These are phyloP conservation scores for Parnassius mnemosyne DNA, from an alignment of 2,888 invertebrate genomes.

Conservation along the genomic window DNA sequence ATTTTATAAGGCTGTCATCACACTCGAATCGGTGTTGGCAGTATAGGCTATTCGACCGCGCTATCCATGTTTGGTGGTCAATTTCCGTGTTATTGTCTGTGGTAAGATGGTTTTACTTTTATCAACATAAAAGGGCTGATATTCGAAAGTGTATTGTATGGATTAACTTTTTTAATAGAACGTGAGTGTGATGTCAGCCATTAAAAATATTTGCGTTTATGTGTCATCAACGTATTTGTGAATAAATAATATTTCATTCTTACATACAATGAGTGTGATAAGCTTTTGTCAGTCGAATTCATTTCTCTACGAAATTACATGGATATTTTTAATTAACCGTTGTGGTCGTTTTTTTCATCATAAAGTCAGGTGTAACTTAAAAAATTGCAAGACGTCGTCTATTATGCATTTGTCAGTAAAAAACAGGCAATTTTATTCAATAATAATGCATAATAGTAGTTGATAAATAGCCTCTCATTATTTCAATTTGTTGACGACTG, in stretches of 20 bases:
- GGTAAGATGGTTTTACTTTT: neutral
- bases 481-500: constrained; percentile 36
- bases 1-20: constrained; percentile 29
- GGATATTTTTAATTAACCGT: constrained; percentile 12
- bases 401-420: constrained; percentile 46
- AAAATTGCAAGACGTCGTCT: constrained; percentile 45
- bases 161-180: neutral
- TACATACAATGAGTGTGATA: constrained; percentile 19
- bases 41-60: too few species aligned
- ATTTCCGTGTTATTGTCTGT: neutral
- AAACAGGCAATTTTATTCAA: constrained; percentile 55
- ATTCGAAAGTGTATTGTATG: neutral
- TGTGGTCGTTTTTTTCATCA: constrained; percentile 1
- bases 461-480: constrained; percentile 35
- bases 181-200: constrained; percentile 11
- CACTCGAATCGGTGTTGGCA: neutral
- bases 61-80: neutral
- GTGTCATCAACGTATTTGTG: constrained; percentile 32
- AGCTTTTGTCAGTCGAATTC: constrained; percentile 15
- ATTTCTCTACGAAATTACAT: constrained; percentile 18
- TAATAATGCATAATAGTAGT: constrained; percentile 49
- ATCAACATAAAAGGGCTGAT: neutral
- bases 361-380: constrained; percentile 39
- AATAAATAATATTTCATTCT: constrained; percentile 27
- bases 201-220: constrained; percentile 27